These are phyloP conservation scores for Cheumatopsyche charites DNA, from an alignment of 1,140 invertebrate species.

Conservation along the genomic window DNA sequence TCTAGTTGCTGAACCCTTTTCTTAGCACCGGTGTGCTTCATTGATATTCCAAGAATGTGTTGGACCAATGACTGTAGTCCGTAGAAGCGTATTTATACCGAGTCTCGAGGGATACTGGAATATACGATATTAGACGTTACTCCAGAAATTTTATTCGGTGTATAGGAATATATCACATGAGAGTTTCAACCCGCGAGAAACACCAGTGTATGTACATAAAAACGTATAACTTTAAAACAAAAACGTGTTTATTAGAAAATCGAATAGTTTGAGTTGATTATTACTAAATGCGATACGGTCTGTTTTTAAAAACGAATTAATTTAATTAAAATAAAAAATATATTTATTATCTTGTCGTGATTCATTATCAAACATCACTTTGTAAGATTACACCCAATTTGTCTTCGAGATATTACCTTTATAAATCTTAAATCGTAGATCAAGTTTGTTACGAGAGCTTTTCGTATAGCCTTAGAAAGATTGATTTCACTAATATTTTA, in stretches of 20 bases:
- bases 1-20: slow-evolving; percentile 6
- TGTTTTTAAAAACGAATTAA: too few species aligned
- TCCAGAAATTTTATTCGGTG: slow-evolving; percentile 1
- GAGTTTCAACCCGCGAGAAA: too few species aligned
- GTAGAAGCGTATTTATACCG: slow-evolving; percentile 16
- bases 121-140: slow-evolving; percentile 16
- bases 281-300: too few species aligned
- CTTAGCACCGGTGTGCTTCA: background rate
- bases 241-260: too few species aligned
- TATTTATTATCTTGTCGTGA: background rate
- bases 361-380: background rate
- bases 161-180: too few species aligned
- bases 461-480: slow-evolving; percentile 2
- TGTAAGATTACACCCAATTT: slow-evolving; percentile 18
- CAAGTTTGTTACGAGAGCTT: slow-evolving; percentile 5
- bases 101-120: slow-evolving; percentile 6
- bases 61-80: slow-evolving; percentile 24
- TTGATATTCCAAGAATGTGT: slow-evolving; percentile 34
- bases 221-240: too few species aligned
- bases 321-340: background rate
- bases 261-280: too few species aligned
- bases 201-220: too few species aligned
- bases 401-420: background rate
- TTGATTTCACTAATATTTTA: slow-evolving; percentile 10
- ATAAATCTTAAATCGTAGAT: slow-evolving; percentile 23